Evolutionary conservation across 2,113 vertebrate genomes (phyloP).

Genomic region (Symphodus melops): DNA sequence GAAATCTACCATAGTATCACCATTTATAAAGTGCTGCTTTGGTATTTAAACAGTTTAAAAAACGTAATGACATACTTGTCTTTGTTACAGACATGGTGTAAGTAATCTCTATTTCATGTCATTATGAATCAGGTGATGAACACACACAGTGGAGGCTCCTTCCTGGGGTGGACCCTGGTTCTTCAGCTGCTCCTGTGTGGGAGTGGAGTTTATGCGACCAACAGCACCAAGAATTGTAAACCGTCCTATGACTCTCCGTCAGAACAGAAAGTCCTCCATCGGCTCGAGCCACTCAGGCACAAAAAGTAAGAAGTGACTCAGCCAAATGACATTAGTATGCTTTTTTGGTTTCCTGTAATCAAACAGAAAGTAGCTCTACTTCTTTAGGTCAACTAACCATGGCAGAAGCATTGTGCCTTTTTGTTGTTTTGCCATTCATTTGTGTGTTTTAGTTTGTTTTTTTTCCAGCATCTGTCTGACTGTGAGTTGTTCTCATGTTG

Average conservation of each 20-base stretch:
- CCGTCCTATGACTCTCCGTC: constrained; percentile 8
- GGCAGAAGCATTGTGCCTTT: not conserved
- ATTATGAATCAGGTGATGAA: constrained; percentile 40
- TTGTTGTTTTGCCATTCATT: not conserved
- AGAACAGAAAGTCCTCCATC: constrained; percentile 59
- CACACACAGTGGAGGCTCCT: constrained; percentile 20
- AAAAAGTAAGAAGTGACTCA: constrained; percentile 68
- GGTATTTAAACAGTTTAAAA: too few relatives aligned
- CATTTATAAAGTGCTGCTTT: too few relatives aligned
- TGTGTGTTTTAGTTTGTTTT: not conserved
- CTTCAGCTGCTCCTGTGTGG: constrained; percentile 66
- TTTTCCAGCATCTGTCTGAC: not conserved
- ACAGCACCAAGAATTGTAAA: constrained; percentile 67
- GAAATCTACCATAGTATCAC: too few relatives aligned
- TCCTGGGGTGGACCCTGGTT: constrained; percentile 57
- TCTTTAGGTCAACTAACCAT: not conserved
- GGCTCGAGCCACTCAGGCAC: constrained; percentile 73
- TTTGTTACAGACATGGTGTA: not conserved
- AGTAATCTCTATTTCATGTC: not conserved
- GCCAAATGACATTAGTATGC: not conserved
- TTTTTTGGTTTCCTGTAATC: not conserved
- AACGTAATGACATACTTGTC: not conserved
- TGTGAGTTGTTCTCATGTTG: constrained; percentile 21
- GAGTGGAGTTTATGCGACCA: constrained; percentile 27
- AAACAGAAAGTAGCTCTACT: not conserved